Conservation (phyloP, 2,113 vertebrate species). For the Hemicordylus capensis region DNA sequence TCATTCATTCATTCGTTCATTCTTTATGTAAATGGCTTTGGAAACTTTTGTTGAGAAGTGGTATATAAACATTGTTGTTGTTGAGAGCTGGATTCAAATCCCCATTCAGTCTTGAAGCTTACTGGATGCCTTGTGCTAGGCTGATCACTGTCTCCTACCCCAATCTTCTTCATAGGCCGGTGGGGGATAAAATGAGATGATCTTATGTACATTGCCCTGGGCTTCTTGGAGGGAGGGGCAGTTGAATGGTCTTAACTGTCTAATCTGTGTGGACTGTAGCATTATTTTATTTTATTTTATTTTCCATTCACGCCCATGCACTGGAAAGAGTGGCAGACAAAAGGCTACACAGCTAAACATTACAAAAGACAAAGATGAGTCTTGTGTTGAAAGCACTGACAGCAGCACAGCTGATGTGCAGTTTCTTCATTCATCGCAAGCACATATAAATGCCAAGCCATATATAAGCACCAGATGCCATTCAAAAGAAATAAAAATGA, state of each 20-base stretch:
- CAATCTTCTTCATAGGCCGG: neutral
- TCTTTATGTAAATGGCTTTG: too few relatives aligned
- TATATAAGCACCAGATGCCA: neutral
- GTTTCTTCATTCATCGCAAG: neutral
- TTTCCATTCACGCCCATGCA: neutral
- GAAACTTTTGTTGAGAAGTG: too few relatives aligned
- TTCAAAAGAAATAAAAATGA: neutral
- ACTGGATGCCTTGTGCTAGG: too few relatives aligned
- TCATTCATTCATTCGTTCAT: too few relatives aligned
- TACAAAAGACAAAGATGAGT: neutral
- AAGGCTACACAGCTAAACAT: neutral
- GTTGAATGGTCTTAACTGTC: neutral
- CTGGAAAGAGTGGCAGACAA: neutral
- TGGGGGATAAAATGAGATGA: neutral
- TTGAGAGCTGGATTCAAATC: neutral
- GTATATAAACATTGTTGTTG: too few relatives aligned
- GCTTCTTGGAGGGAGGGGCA: neutral
- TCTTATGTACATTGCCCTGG: neutral
- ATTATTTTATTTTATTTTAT: neutral
- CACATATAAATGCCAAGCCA: constrained; percentile 1
- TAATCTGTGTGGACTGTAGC: neutral
- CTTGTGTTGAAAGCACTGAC: neutral
- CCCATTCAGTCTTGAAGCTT: neutral
- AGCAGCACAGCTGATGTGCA: neutral
- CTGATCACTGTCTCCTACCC: neutral